Evolutionary conservation across 53 echinoderm and acorn worm species (phyloP), one percentile per base, ranked within the genome.

Genomic region (Glandiceps talaboti): DNA sequence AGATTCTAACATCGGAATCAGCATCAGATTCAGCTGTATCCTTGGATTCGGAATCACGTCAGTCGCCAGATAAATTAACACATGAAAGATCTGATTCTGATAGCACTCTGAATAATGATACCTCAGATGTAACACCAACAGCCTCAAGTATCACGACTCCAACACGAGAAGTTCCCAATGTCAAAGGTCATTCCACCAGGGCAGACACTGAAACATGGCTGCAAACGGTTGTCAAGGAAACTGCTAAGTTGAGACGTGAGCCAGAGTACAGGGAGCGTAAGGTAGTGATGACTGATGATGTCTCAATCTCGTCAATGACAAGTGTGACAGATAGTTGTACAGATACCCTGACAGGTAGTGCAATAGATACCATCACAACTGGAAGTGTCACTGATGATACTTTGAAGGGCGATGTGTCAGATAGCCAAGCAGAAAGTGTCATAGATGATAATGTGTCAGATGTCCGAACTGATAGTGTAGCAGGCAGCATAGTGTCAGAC

Each of bases 11-110:
- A 1, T 81, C 86, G 0, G 82, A 85, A 0, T 99, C 99, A 1
- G 91, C 99, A 0, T 99, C 93, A 30, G 99, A 99, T 76, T 99
- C 99, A 45, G 99, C 99, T 1, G 99, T 99, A n/a, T 99, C 99
- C 14, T 83, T 99, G 73, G 32, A 78, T 78, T 78, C 31, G 6
- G 64, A 45, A 45, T 45, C 64, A 45, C 64, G 20, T 12, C 64
- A 45, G 64, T 45, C 64, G 20, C 64, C 64, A 45, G 64, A 45
- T 20, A 45, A 45, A 45, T 45, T 20, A 45, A 45, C 6, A 6
- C 64, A 12, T 12, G 64, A 45, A 20, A 45, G 64, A 45, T 45
- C 64, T 20, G 64, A 45, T 20, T 45, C 64, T 12, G 64, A 45
- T 45, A 45, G 64, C 64, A 45, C 64, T 12, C 64, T 45, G 6